Base-by-base conservation (phyloP, 2,113 vertebrate species). In the Polypterus senegalus region DNA sequence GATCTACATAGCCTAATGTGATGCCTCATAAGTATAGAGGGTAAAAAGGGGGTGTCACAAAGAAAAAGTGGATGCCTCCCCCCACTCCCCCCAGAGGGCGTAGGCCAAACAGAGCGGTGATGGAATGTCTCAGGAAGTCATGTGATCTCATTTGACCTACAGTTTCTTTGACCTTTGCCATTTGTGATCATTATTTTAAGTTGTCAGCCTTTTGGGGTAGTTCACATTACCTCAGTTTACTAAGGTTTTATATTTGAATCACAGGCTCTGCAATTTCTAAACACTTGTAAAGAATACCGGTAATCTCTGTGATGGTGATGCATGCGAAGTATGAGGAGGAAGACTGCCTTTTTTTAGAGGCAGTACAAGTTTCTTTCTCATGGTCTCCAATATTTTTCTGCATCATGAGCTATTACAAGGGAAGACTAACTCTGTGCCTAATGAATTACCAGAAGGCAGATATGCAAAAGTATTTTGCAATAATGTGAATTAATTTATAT, bases 121-220 rank as follows among this genome's bases (percentile, higher is more conserved):
- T 63, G 65, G 65, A 73, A 71, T 58, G 54, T 74, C 72, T 71
- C 70, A 61, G 65, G 62, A 71, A 72, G 79, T 74, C 81, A 80
- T 80, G 75, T 77, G 79, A 88, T 84, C 79, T 79, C 77, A 82
- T 80, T 70, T 72, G 74, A 79, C 77, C 74, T 77, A 70, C 74
- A 70, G 78, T 78, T 78, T 77, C 83, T 81, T 71, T 82, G 79
- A 80, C 81, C 83, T 73, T 75, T 79, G 78, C 79, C 85, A 87
- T 88, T 83, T 89, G 88, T 79, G 81, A 73, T 83, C 83, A 87
- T 89, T 88, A 86, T 80, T 86, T 77, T 73, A 67, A 70, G 76
- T 82, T 86, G 82, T 86, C 82, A 85, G 74, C 74, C 77, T 71
- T 79, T 74, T 27, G 71, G 65, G 67, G 49, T 57, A 63, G n/a